Percentiles rank a stretch among this genome's conserved stretches.
These are phyloP conservation scores for Hemithea aestivaria DNA, from an alignment of 2,888 invertebrate species.

Conservation along the genomic window DNA sequence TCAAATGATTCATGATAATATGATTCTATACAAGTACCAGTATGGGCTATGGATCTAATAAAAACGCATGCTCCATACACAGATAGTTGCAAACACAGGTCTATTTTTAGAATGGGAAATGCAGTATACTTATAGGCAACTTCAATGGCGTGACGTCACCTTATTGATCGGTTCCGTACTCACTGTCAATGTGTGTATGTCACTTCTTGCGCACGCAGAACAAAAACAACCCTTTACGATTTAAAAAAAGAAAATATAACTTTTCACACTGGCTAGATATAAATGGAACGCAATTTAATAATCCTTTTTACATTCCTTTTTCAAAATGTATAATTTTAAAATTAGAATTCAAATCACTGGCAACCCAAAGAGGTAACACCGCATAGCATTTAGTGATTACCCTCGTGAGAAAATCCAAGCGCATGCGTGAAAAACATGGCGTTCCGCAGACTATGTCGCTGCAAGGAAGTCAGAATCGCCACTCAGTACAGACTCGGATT, in stretches of 20 bases:
- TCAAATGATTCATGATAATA: too few species aligned
- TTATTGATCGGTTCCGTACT: slow-evolving; percentile 53
- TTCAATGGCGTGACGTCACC: slow-evolving; percentile 72
- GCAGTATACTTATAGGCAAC: slow-evolving; percentile 34
- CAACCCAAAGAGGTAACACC: slow-evolving; percentile 42
- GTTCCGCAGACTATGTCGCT: slow-evolving; percentile 52
- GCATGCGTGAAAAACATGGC: slow-evolving; percentile 75
- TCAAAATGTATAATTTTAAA: too few species aligned
- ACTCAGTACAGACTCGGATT: slow-evolving; percentile 45
- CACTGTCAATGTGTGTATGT: slow-evolving; percentile 47
- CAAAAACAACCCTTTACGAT: not conserved
- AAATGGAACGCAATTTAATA: not conserved
- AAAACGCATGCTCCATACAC: slow-evolving; percentile 5
- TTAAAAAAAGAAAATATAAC: not conserved
- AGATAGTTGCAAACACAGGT: slow-evolving; percentile 6
- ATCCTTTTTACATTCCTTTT: too few species aligned
- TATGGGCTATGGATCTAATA: not conserved
- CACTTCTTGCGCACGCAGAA: slow-evolving; percentile 45
- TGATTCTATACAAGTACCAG: too few species aligned
- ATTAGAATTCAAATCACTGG: slow-evolving; percentile 26
- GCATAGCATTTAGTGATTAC: slow-evolving; percentile 60
- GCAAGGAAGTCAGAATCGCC: slow-evolving; percentile 51
- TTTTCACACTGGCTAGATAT: not conserved
- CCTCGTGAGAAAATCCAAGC: slow-evolving; percentile 45
- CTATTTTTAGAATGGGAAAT: slow-evolving; percentile 34